Evolutionary conservation across 2,888 invertebrate genomes (phyloP), one percentile per base, ranked within the genome.

Genomic region (Agrotis ipsilon): DNA sequence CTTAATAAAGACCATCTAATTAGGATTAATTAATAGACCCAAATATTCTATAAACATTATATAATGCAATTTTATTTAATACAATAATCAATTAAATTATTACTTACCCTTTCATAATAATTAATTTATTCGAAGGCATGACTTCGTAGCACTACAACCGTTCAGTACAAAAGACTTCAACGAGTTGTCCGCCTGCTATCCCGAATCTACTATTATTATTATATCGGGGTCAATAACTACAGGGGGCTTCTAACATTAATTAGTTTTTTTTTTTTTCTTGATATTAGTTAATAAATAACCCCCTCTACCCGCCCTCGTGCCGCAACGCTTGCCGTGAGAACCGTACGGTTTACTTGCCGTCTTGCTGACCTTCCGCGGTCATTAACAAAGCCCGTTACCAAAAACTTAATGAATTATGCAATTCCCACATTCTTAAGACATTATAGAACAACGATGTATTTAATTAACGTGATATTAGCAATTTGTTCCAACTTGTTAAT

Each of bases 101-200:
- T 21, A 54, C 18, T 51, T n/a, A 46, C 43, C 5, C 43, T 79
- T 65, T 27, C 13, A 46, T 54, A 65, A 64, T 55, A 24, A 72
- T 16, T 57, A 60, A 79, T 76, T 68, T 55, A 80, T 69, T 57
- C 21, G 21, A 61, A 64, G 63, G 43, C 52, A 43, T 49, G 48
- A n/a, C 19, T 63, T 27, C 64, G 69, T 67, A 74, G 55, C 71
- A 52, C 63, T 69, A 51, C 59, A 18, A 60, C 64, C 52, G 60
- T 68, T 68, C 69, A 80, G 72, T 93, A 93, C 88, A 94, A 95
- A 95, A 95, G 95, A 95, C 91, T 89, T 96, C 94, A 95, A 96
- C 95, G 95, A 89, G 94, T 81, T 86, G 60, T 68, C n/a, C 19
- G 49, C 49, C 58, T 58, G 61, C 14, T 48, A 54, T 74, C 66